phyloP scores from a whole-genome alignment of 2,888 invertebrate genomes.

The Candidula unifasciata region DNA sequence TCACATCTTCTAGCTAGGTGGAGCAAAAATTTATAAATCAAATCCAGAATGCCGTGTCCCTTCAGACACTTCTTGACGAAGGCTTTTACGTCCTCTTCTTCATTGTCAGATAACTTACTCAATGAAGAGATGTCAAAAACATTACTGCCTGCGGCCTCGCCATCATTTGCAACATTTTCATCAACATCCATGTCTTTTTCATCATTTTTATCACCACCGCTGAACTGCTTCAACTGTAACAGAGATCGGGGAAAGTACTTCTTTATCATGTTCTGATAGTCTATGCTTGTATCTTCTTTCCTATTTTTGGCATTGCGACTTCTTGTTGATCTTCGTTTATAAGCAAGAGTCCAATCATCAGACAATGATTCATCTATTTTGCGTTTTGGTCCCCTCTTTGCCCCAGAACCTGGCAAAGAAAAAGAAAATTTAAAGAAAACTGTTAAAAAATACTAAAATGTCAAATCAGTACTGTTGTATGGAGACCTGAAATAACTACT shows the following conservation, averaged over 20 bases:
- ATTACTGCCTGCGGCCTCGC: no score
- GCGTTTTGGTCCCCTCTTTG: conserved; percentile 56
- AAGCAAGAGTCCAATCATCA: conserved; percentile 41
- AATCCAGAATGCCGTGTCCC: conserved; percentile 70
- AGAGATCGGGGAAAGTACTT: conserved; percentile 75
- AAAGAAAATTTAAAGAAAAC: not conserved
- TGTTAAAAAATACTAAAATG: no score
- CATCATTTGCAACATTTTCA: not conserved
- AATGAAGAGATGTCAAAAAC: not conserved
- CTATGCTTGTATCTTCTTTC: conserved; percentile 75
- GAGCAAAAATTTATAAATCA: conserved; percentile 68
- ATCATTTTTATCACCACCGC: not conserved
- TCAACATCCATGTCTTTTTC: conserved; percentile 11
- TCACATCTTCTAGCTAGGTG: conserved; percentile 57
- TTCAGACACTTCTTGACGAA: conserved; percentile 65
- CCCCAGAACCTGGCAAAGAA: not conserved
- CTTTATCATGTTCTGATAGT: conserved; percentile 75
- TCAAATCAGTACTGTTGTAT: no score
- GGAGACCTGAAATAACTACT: no score
- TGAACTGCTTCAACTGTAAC: conserved; percentile 16
- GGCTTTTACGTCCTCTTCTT: conserved; percentile 62
- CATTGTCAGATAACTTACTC: conserved; percentile 54
- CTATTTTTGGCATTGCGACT: conserved; percentile 66
- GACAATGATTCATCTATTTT: conserved; percentile 60
- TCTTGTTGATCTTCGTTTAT: conserved; percentile 56